Conservation (phyloP, 1,140 invertebrate genomes). For the Nymphalis io region DNA sequence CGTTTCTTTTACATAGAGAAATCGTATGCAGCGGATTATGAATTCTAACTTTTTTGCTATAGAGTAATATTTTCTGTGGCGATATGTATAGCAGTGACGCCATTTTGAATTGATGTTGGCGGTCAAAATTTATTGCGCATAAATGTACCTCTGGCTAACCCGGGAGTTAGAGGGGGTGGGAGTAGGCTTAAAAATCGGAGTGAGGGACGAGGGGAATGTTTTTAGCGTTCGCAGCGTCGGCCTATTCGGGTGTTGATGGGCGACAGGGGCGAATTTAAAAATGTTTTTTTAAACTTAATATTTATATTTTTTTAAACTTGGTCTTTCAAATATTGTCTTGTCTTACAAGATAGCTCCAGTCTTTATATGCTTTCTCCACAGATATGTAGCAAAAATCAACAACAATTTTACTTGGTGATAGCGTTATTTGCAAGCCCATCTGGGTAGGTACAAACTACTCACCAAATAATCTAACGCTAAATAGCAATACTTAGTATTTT, state of each 20-base stretch:
- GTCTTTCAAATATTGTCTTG: neutral
- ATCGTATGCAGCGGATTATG: constrained; percentile 40
- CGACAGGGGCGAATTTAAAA: constrained; percentile 55
- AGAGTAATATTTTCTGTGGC: constrained; percentile 52
- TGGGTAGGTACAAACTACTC: too few species aligned
- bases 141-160: constrained; percentile 80
- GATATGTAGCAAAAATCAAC: too few species aligned
- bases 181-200: constrained; percentile 78
- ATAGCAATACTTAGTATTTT: too few species aligned
- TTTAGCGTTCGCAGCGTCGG: constrained; percentile 77
- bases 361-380: too few species aligned
- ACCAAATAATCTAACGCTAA: too few species aligned
- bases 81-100: constrained; percentile 49
- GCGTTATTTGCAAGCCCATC: too few species aligned
- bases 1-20: constrained; percentile 73
- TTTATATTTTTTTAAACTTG: constrained; percentile 3
- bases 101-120: constrained; percentile 68
- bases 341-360: neutral
- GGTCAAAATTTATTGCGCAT: constrained; percentile 81
- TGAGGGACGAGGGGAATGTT: constrained; percentile 73
- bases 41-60: constrained; percentile 38
- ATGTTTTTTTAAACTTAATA: constrained; percentile 1
- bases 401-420: too few species aligned
- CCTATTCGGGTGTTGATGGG: constrained; percentile 78
- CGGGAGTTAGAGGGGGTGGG: constrained; percentile 74